A percentile compares a stretch with the other conserved stretches of the same genome.
Conservation (phyloP, 2,797 vertebrate genomes). For the Yasuhikotakia modesta region DNA sequence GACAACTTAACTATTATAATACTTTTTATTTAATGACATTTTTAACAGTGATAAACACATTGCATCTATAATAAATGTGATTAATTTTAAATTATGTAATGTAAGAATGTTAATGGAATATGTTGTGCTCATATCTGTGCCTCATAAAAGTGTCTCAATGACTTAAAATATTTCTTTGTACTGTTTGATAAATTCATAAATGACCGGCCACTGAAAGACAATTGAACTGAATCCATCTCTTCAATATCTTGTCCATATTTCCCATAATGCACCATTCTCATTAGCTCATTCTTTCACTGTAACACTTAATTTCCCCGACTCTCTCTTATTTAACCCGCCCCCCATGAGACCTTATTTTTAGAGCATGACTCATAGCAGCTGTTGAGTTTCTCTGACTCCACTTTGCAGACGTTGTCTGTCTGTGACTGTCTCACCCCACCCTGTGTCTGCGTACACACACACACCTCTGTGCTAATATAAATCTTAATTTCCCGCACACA, state of each 20-base stretch:
- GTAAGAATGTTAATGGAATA: too few relatives aligned
- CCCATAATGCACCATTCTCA: not conserved
- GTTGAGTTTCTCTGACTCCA: conserved; percentile 52
- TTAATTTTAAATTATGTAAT: too few relatives aligned
- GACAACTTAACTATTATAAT: not conserved
- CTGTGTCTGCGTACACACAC: conserved; percentile 19
- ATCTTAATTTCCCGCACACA: not conserved
- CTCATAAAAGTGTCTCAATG: too few relatives aligned
- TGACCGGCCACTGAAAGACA: not conserved
- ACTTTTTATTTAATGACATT: too few relatives aligned
- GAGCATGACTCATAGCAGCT: conserved; percentile 64
- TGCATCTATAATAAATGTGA: too few relatives aligned
- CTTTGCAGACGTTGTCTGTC: conserved; percentile 54
- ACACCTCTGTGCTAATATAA: conserved; percentile 23
- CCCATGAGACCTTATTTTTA: conserved; percentile 60
- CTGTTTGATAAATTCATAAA: not conserved
- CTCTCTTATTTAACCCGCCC: conserved; percentile 20
- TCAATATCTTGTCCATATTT: not conserved
- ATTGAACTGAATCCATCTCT: not conserved
- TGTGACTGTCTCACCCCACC: conserved; percentile 32
- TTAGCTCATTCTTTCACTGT: conserved; percentile 19
- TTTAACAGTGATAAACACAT: too few relatives aligned
- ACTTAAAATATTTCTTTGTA: too few relatives aligned
- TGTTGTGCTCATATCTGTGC: too few relatives aligned
- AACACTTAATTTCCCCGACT: conserved; percentile 10